These are phyloP conservation scores for Timema cristinae DNA, from an alignment of 2,888 invertebrate species.

Conservation along the genomic window DNA sequence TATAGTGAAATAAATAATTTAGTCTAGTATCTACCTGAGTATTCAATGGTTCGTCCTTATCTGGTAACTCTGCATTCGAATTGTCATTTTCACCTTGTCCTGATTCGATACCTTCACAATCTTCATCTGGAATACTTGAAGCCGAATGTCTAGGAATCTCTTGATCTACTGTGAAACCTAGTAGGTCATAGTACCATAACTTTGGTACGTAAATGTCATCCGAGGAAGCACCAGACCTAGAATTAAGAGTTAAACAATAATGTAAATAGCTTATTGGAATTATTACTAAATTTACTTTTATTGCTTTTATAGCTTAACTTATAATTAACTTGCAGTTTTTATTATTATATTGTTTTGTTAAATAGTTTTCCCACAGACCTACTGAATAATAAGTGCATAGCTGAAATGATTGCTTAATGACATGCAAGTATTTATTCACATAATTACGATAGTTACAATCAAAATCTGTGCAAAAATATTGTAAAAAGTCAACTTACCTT, in stretches of 20 bases:
- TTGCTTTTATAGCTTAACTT: neutral
- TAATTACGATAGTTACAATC: neutral
- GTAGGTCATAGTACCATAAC: neutral
- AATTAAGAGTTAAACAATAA: neutral
- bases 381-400: no score
- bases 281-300: neutral
- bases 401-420: neutral
- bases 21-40: no score
- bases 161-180: neutral
- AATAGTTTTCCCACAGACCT: neutral
- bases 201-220: neutral
- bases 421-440: neutral
- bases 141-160: no score
- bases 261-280: neutral
- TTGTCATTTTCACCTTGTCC: no score
- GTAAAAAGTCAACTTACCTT: neutral
- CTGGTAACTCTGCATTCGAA: no score
- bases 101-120: no score
- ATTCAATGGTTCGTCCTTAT: no score
- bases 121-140: no score
- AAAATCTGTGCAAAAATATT: neutral
- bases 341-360: neutral
- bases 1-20: no score
- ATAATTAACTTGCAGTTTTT: neutral
- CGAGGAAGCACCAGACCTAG: neutral